Conservation (phyloP, 2,113 vertebrate genomes). For the Bothrops jararaca region DNA sequence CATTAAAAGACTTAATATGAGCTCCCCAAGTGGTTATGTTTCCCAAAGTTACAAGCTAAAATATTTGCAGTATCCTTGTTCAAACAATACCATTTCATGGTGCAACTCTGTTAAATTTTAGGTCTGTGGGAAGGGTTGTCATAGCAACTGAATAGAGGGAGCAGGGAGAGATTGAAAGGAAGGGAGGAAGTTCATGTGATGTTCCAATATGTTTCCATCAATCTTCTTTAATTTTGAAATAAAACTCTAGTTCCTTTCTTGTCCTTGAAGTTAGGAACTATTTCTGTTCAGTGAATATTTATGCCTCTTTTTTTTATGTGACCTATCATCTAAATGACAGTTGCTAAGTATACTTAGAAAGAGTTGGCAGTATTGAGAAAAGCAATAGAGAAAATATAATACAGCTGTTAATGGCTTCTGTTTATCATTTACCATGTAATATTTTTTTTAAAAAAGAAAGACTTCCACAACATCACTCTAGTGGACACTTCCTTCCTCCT, state of each 20-base stretch:
- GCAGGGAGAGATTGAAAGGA: neutral
- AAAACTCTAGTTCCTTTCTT: neutral
- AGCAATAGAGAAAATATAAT: neutral
- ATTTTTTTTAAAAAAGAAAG: neutral
- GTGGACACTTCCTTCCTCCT: neutral
- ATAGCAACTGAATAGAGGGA: slow-evolving; percentile 14
- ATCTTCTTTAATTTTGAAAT: neutral
- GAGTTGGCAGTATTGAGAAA: neutral
- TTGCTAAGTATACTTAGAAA: neutral
- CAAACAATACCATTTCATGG: neutral
- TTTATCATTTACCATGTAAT: neutral
- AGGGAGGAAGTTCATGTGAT: neutral
- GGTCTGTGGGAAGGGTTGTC: neutral
- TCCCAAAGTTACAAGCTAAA: fast-evolving
- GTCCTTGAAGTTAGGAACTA: neutral
- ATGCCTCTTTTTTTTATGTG: neutral
- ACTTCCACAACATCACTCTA: neutral
- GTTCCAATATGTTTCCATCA: neutral
- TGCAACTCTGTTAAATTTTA: neutral
- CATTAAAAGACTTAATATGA: fast-evolving
- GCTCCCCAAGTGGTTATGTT: fast-evolving
- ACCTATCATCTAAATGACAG: neutral
- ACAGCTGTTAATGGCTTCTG: neutral
- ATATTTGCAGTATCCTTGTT: neutral
- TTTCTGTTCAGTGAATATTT: neutral